Evolutionary conservation across 2,797 vertebrate species (phyloP).

Genomic region (Menidia menidia): DNA sequence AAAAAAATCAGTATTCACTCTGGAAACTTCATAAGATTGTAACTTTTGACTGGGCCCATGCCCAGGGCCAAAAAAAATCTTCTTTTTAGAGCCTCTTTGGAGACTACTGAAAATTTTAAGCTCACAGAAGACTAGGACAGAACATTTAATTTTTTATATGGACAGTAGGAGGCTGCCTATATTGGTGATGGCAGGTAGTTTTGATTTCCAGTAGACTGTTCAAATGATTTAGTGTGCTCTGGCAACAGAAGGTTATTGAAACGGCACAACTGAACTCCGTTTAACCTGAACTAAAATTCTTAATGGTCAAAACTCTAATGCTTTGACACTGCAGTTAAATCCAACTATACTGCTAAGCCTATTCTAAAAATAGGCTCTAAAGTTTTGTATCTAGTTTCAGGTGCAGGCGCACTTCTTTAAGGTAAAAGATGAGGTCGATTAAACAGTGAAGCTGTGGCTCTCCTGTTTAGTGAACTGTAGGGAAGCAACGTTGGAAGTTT

Average conservation of each 20-base stretch:
- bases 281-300: not conserved
- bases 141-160: not conserved
- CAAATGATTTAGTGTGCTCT: not conserved
- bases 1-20: not conserved
- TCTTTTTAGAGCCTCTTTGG: not conserved
- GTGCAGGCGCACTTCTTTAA: not conserved
- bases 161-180: not conserved
- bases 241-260: conserved; percentile 4
- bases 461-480: not conserved
- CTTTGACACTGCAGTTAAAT: not conserved
- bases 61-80: not conserved
- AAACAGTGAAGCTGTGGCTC: not conserved
- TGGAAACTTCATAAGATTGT: not conserved
- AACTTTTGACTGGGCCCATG: not conserved
- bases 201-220: not conserved
- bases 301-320: not conserved
- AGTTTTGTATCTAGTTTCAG: not conserved
- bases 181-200: not conserved
- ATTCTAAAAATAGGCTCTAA: not conserved
- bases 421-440: not conserved
- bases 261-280: not conserved
- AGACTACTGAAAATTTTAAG: not conserved
- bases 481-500: not conserved
- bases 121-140: conserved; percentile 1
- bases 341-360: not conserved